Evolutionary conservation across 2,113 vertebrate genomes (phyloP).

Genomic region (Aphyosemion australe): DNA sequence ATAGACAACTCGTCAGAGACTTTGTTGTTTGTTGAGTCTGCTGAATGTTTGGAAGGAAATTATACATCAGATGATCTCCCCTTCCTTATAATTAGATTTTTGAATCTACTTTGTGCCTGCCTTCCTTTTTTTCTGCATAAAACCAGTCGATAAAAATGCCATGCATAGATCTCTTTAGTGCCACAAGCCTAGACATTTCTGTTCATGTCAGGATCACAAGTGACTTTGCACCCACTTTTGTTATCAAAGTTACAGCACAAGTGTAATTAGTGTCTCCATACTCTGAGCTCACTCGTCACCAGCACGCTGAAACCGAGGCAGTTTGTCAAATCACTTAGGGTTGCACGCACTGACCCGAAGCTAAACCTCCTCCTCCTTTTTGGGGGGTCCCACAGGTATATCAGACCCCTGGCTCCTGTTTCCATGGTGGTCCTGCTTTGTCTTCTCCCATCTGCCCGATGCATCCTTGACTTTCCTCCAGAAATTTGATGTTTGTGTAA

Average conservation of each 20-base stretch:
- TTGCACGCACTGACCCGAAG: constrained; percentile 47
- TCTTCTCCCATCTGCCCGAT: constrained; percentile 45
- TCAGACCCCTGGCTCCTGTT: constrained; percentile 9
- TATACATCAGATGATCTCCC: constrained; percentile 7
- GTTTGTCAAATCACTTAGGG: constrained; percentile 48
- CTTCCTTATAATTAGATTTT: constrained; percentile 1
- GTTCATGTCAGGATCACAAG: background rate
- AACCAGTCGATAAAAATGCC: background rate
- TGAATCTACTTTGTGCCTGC: background rate
- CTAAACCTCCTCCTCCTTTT: constrained; percentile 33
- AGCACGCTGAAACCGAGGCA: constrained; percentile 16
- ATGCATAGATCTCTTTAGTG: background rate
- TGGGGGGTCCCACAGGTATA: constrained; percentile 39
- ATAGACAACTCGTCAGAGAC: constrained; percentile 52
- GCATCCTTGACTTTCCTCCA: constrained; percentile 1
- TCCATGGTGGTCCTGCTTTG: constrained; percentile 68
- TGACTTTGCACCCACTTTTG: background rate
- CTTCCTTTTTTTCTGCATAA: background rate
- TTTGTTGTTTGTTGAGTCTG: constrained; percentile 40
- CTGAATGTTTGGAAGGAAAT: constrained; percentile 36
- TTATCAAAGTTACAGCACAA: background rate
- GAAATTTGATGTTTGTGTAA: constrained; percentile 2
- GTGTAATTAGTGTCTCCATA: constrained; percentile 21
- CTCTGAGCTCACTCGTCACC: constrained; percentile 29
- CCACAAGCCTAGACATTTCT: background rate